Conservation (phyloP, 2,797 vertebrate species). For the Sebastes steindachneri region DNA sequence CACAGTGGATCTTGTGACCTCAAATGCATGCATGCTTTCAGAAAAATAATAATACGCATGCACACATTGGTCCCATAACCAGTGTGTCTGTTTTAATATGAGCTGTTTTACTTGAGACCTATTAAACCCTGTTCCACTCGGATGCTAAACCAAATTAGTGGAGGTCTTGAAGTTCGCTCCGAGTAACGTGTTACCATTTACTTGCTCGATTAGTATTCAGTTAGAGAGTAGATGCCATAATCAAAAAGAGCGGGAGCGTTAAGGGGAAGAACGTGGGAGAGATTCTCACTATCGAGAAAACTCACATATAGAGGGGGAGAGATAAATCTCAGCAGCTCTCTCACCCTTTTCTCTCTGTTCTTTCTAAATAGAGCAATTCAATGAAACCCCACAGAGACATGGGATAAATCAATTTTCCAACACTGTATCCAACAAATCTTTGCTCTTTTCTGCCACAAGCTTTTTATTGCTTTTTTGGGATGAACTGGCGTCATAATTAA, state of each 20-base stretch:
- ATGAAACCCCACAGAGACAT: conserved; percentile 59
- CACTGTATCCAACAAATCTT: conserved; percentile 40
- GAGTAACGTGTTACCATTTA: conserved; percentile 74
- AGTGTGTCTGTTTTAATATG: conserved; percentile 41
- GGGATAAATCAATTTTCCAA: conserved; percentile 60
- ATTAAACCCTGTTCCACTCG: conserved; percentile 75
- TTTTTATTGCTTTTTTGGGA: conserved; percentile 44
- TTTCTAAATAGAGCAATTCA: conserved; percentile 64
- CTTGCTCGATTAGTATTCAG: conserved; percentile 76
- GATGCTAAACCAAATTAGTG: conserved; percentile 73
- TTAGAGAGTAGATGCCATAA: conserved; percentile 52
- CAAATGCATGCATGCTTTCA: not conserved
- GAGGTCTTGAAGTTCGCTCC: conserved; percentile 68
- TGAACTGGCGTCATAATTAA: conserved; percentile 45
- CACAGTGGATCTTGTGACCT: not conserved
- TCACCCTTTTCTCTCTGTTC: conserved; percentile 20
- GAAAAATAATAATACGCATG: not conserved
- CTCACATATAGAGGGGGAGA: conserved; percentile 10
- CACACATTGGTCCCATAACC: conserved; percentile 7
- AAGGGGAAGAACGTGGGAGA: conserved; percentile 14
- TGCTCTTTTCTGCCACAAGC: conserved; percentile 35
- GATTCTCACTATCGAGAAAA: conserved; percentile 25
- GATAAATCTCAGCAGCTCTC: conserved; percentile 40
- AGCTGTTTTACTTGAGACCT: conserved; percentile 51
- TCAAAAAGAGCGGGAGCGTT: conserved; percentile 40